Evolutionary conservation across 35 echinoderm and acorn worm species (phyloP).

Genomic region (Holothuria glaberrima): DNA sequence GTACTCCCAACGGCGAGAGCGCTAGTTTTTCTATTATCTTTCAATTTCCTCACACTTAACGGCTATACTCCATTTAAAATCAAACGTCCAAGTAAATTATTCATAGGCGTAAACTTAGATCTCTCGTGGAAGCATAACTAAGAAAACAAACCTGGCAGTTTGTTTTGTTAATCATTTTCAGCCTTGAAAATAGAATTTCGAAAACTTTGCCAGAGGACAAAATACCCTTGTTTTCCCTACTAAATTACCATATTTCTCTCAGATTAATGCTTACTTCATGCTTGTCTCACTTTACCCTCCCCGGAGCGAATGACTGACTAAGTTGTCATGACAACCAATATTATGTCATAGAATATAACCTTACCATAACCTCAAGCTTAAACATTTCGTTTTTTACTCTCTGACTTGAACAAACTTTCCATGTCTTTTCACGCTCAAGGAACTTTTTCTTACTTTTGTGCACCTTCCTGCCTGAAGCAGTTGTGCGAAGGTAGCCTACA

Average conservation of each 20-base stretch:
- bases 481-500: slow-evolving; percentile 24
- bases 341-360: slow-evolving; percentile 9
- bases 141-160: slow-evolving; percentile 28
- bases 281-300: slow-evolving; percentile 28
- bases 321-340: slow-evolving; percentile 17
- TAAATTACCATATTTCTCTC: slow-evolving; percentile 15
- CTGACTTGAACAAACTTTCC: slow-evolving; percentile 16
- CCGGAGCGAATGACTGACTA: not conserved
- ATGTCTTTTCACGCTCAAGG: slow-evolving; percentile 4
- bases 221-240: slow-evolving; percentile 23
- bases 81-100: slow-evolving; percentile 31
- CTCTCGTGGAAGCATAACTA: not conserved
- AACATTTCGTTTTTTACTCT: slow-evolving; percentile 1
- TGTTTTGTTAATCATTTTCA: slow-evolving; percentile 35
- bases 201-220: slow-evolving; percentile 18
- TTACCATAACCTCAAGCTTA: slow-evolving; percentile 4
- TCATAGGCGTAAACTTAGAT: not conserved
- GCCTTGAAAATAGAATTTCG: slow-evolving; percentile 4
- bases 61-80: not conserved
- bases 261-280: slow-evolving; percentile 1
- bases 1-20: too few relatives aligned
- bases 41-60: too few relatives aligned
- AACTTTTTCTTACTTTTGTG: slow-evolving; percentile 40
- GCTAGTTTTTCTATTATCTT: too few relatives aligned
- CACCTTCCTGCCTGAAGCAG: slow-evolving; percentile 24